Base-by-base conservation (phyloP, 2,888 invertebrate genomes). In the Drosophila pegasa region DNA sequence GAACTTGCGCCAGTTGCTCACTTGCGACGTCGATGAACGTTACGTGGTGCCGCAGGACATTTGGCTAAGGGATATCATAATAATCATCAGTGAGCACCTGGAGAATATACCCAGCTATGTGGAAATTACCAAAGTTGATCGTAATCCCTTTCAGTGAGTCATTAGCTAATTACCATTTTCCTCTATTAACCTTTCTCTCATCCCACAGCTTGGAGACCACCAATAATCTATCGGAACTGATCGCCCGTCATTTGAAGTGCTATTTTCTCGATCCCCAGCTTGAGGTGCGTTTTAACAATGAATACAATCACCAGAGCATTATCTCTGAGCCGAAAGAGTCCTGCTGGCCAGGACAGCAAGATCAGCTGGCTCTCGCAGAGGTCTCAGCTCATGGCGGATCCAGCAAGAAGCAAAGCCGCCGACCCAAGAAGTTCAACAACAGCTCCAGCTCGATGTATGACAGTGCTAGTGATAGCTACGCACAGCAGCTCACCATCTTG, bases 121-220 rank as follows among this genome's bases (percentile, higher is more conserved):
- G 14, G 50, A 84, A 4, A 72, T 91, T 10, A 84, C 71, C 3
- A 78, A 83, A 45, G n/a, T 84, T 0, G 33, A 54, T 1, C 50
- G 7, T 3, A 91, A 88, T 75, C 91, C 91, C 0, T 91, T 87
- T 66, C 45, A 63, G 91, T 91, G 75, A 79, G 84, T 77, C 20
- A n/a, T n/a, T n/a, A n/a, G n/a, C n/a, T n/a, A n/a, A n/a, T n/a
- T n/a, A n/a, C n/a, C n/a, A n/a, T n/a, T n/a, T n/a, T n/a, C n/a
- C 5, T 35, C 3, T 6, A 14, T 35, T 35, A n/a, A n/a, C n/a
- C n/a, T 35, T n/a, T 35, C 3, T 47, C 5, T 12, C 12, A 5
- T 45, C 16, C 16, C 29, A 14, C 2, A 80, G 79, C 20, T 59
- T 77, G 4, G n/a, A 6, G 3, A 31, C 16, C 27, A 52, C 37